Base-by-base conservation (phyloP, 2,797 vertebrate genomes). In the Enteromius trimaculatus region DNA sequence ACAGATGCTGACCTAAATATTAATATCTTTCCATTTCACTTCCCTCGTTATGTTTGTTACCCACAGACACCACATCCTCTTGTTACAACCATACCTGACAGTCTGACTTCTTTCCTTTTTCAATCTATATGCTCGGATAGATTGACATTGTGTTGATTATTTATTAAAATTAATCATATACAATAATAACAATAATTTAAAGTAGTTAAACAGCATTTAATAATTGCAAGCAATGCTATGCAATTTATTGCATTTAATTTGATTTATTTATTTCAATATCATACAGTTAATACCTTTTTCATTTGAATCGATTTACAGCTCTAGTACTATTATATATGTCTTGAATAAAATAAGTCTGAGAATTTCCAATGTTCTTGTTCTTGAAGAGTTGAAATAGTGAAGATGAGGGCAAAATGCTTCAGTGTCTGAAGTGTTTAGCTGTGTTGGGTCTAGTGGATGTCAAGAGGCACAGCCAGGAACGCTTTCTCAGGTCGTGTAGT, bases 361-460 rank as follows among this genome's bases (percentile, higher is more conserved):
- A 47, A 44, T 26, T 31, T 37, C 8, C 37, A 70, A 5, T 62
- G 55, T 64, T 64, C 17, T 77, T 76, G 66, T 37, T 76, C 62
- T 83, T 0, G 11, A 77, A 74, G 55, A 79, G 74, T 62, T 82
- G 60, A 58, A 64, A 62, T 62, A 79, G 17, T 31, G 78, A 72
- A 85, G 71, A 81, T 80, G 60, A 84, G 76, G 70, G 37, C 72
- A 79, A 44, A 68, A 70, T 8, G 47, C 77, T 75, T 76, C 6
- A 51, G 65, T 83, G 82, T 85, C 83, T 77, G n/a, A 58, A 49
- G 62, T 72, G 47, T 83, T 87, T 87, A 87, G 79, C 75, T 13
- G n/a, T 81, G 66, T 85, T 87, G 79, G 80, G 84, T 70, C 72
- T 72, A 84, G 72, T 65, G 21, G 78, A 76, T 83, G 81, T 84